phyloP scores from a whole-genome alignment of 2,888 invertebrate species.

The Xanthorhoe designata region DNA sequence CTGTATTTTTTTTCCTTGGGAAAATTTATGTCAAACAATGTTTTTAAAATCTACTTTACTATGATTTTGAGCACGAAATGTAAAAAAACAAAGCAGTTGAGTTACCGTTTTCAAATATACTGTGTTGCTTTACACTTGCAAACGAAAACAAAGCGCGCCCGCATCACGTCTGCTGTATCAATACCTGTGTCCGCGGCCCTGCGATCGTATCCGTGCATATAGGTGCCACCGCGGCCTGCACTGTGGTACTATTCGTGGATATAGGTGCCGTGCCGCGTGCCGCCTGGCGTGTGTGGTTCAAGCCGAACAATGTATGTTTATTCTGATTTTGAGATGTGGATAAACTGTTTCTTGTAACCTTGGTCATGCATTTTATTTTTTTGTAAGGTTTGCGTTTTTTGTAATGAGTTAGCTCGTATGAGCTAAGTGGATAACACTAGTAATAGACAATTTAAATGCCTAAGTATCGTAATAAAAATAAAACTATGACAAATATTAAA shows the following conservation, averaged over 20 bases:
- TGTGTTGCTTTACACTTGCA: constrained; percentile 15
- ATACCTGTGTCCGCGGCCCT: constrained; percentile 19
- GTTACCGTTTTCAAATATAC: neutral
- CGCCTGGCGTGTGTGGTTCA: constrained; percentile 7
- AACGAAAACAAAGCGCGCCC: constrained; percentile 50
- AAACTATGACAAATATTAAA: too few species aligned
- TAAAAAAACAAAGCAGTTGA: neutral
- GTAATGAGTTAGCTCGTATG: too few species aligned
- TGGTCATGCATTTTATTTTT: too few species aligned
- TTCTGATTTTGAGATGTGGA: neutral
- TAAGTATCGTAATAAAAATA: too few species aligned
- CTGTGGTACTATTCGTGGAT: neutral
- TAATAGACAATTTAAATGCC: too few species aligned
- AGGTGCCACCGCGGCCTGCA: neutral
- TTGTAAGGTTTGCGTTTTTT: too few species aligned
- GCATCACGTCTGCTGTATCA: constrained; percentile 50
- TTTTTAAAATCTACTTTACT: too few species aligned
- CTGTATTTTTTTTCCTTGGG: too few species aligned
- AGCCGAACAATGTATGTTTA: constrained; percentile 6
- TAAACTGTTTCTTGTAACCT: too few species aligned
- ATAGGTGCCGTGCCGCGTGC: neutral
- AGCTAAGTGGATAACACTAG: too few species aligned
- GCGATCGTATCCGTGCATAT: neutral
- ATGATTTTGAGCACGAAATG: too few species aligned
- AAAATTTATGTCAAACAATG: too few species aligned